Base-by-base conservation (phyloP, 2,888 invertebrate species). In the Lacanobia oleracea region DNA sequence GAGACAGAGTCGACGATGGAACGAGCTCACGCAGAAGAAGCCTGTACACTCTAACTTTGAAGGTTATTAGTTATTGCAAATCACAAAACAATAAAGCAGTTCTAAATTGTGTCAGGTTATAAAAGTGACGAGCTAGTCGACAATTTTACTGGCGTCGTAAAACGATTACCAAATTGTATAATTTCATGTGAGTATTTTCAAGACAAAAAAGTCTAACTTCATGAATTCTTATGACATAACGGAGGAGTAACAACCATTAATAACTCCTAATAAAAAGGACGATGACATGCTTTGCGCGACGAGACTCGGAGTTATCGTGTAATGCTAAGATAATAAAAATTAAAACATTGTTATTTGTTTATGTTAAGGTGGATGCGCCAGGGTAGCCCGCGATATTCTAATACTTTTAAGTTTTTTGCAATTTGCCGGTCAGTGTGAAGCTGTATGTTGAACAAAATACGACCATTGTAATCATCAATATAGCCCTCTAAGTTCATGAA, bases 211-310 rank as follows among this genome's bases (percentile, higher is more conserved):
- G 18, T 48, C 6, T 69, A 40, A 12, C 16, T 45, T 27, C 50
- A 51, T 51, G 43, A 45, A 27, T 45, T 51, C 51, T 78, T 59
- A 71, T 62, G 62, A 62, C 33, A n/a, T 69, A 68, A 56, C 16
- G 14, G n/a, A 37, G 14, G n/a, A 37, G 57, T 51, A 51, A 40
- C 62, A 7, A 57, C n/a, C 53, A 64, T 54, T 60, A 54, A 43
- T 43, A 50, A 53, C 67, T 67, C n/a, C 12, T 48, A 62, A 74
- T 77, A 62, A 62, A 66, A 68, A 62, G 62, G 62, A 18, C 75
- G 9, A 74, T 68, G 75, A 68, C 73, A 61, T 62, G 61, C 53
- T 45, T 5, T 5, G 33, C n/a, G 27, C 8, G 37, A 50, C n/a
- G 43, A 27, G 2, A 18, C 18, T 7, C n/a, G 8, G 23, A 48